phyloP scores from a whole-genome alignment of 2,113 vertebrate genomes.

The Tupaia chinensis region DNA sequence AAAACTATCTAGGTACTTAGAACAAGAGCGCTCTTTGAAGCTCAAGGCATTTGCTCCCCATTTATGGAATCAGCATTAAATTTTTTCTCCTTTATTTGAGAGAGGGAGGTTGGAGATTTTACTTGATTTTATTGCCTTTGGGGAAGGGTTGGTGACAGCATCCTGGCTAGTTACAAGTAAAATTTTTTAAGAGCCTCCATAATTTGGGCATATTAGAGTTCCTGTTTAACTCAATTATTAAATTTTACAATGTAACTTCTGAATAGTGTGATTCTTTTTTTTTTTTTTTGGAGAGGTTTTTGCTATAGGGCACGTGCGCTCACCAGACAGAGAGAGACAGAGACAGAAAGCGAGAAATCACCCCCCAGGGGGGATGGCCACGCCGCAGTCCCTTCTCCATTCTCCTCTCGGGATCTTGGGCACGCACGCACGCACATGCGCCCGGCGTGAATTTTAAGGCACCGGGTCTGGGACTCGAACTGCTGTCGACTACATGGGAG shows the following conservation, averaged over 20 bases:
- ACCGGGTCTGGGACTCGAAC: no score
- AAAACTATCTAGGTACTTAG: background rate
- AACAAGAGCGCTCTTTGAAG: background rate
- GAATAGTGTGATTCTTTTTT: no score
- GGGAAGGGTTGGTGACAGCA: background rate
- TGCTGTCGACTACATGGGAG: no score
- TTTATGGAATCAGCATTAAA: constrained; percentile 25
- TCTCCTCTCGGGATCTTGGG: no score
- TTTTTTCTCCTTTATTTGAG: background rate
- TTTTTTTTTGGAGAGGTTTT: no score
- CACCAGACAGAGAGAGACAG: no score
- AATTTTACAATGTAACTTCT: background rate
- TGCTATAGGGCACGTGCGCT: no score
- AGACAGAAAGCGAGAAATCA: no score
- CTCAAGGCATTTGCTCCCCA: background rate
- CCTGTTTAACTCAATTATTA: constrained; percentile 6
- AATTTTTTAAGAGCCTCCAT: background rate
- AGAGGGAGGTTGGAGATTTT: background rate
- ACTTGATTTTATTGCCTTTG: background rate
- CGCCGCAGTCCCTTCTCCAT: no score
- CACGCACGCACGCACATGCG: no score
- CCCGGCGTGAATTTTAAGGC: no score
- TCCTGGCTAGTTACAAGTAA: background rate
- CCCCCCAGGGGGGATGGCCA: no score
- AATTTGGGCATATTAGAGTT: background rate